Percentiles rank a stretch among this genome's conserved stretches.
Evolutionary conservation across 2,113 vertebrate genomes (phyloP).

Genomic region (Macaca fascicularis): T2T-MFA8v1.1 NC_088378.1:91636501-91637000

Average conservation of each 20-base stretch:
- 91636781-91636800: conserved; percentile 79
- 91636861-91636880: conserved; percentile 20
- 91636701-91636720: conserved; percentile 95
- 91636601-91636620: conserved; percentile 83
- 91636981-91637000: background rate
- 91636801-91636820: conserved; percentile 60
- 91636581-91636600: conserved; percentile 70
- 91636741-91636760: conserved; percentile 78
- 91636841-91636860: background rate
- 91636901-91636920: conserved; percentile 13
- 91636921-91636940: background rate
- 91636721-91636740: conserved; percentile 80
- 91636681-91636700: conserved; percentile 96
- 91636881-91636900: background rate
- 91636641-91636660: conserved; percentile 89
- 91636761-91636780: conserved; percentile 83
- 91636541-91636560: conserved; percentile 82
- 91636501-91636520: conserved; percentile 39
- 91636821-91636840: conserved; percentile 48
- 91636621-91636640: conserved; percentile 87
- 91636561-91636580: conserved; percentile 82
- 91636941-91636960: conserved; percentile 36
- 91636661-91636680: conserved; percentile 89
- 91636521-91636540: conserved; percentile 46
- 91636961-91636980: conserved; percentile 45